Evolutionary conservation across 2,797 vertebrate species (phyloP), one percentile per base, ranked within the genome.

Genomic region (Myotis planiceps): DNA sequence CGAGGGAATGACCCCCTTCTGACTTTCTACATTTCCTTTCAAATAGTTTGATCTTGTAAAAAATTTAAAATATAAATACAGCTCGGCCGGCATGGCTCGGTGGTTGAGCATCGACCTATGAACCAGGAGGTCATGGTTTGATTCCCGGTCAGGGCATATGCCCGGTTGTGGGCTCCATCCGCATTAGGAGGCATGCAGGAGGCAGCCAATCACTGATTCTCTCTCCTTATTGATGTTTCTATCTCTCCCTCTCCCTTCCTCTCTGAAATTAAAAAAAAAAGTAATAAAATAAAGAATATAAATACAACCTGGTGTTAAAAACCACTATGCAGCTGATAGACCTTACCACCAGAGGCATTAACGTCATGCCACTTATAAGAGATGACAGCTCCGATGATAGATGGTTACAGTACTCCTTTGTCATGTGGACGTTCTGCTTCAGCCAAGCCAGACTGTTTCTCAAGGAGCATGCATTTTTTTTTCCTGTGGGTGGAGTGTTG

Each of bases 391-490:
- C 23, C 60, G 15, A 55, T 66, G 69, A 81, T 82, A 80, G 94
- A 81, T 90, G 72, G 82, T 94, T 90, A 94, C n/a, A 23, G 12
- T 72, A 79, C 25, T 84, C n/a, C 55, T 78, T 60, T 82, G 37
- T 88, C 83, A 92, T 96, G n/a, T 86, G 14, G 71, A 95, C 37
- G 58, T 79, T 93, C 69, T 74, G n/a, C n/a, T 81, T 68, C 32
- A 53, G 72, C 69, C 86, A 96, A 92, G 92, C 39, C 82, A 86
- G 94, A 90, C 68, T 76, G 60, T 84, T 96, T 82, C 93, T 96
- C 93, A 84, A 96, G 82, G 89, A 96, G 32, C 45, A 49, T 68
- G 60, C 51, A 90, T 92, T 92, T 23, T 78, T 23, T 78, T 94
- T 84, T 5, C 58, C 92, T 95, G 88, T 90, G 78, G 45, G 92